These are phyloP conservation scores for Melanotaenia boesemani DNA, from an alignment of 2,797 vertebrate genomes.

Conservation along the genomic window DNA sequence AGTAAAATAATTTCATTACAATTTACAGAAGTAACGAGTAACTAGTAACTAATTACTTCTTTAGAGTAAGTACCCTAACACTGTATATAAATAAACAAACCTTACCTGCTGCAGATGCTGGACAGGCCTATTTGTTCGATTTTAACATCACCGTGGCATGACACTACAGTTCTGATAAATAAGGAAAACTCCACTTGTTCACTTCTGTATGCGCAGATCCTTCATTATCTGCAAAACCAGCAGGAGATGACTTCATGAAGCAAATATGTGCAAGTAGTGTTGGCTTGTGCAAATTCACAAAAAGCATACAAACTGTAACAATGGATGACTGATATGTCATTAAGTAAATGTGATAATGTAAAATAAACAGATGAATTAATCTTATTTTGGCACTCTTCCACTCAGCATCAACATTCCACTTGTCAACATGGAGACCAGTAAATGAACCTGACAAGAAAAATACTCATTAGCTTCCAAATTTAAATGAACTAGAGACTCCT, in stretches of 20 bases:
- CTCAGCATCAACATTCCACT: slow-evolving; percentile 1
- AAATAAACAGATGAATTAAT: background rate
- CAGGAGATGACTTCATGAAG: background rate
- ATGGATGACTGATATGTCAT: background rate
- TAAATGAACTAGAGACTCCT: slow-evolving; percentile 36
- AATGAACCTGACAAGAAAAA: slow-evolving; percentile 29
- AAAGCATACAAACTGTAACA: background rate
- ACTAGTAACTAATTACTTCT: too few species aligned
- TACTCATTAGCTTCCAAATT: slow-evolving; percentile 29
- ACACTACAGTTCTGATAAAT: background rate
- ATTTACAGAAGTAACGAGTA: too few species aligned
- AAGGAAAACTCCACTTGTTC: too few species aligned
- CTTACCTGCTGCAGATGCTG: too few species aligned
- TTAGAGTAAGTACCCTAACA: too few species aligned
- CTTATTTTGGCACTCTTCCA: background rate
- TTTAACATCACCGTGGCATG: too few species aligned
- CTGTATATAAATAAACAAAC: too few species aligned
- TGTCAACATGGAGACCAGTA: slow-evolving; percentile 15
- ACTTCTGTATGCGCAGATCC: background rate
- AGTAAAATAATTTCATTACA: too few species aligned
- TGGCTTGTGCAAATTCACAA: background rate
- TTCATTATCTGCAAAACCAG: background rate
- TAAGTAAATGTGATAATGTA: background rate
- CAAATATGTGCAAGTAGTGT: background rate
- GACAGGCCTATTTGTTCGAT: too few species aligned